Base-by-base conservation (phyloP, 2,888 invertebrate species). In the Lithophane semibrunnea region DNA sequence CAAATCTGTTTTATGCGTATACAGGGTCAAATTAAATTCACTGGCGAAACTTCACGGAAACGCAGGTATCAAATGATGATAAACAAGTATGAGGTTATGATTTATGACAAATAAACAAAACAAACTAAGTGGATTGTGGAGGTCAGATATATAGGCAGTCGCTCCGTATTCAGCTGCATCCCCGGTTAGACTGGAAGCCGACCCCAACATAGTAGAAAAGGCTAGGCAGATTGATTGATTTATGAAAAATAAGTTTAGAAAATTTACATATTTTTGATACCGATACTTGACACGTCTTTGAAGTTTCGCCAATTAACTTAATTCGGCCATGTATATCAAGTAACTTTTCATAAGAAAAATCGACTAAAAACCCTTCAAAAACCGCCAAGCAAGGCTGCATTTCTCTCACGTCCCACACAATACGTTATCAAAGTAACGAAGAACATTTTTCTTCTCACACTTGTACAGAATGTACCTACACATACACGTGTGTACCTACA, bases 361-460 rank as follows among this genome's bases (percentile, higher is more conserved):
- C 44, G 5, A 24, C 29, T 9, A 37, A 52, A 49, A 42, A 52
- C 10, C 10, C 56, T 65, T 21, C 44, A 58, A 64, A 79, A 84
- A 70, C 71, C 37, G 65, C 65, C n/a, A 66, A 66, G 21, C 18
- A 24, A 60, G 58, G 54, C 54, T 73, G 70, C 77, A 85, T 80
- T 77, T 73, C 65, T 66, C 67, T 77, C 85, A 82, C 87, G 82
- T 79, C 61, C 60, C 67, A 63, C 72, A 77, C 86, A 84, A 87
- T 81, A 82, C 80, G 74, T 85, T 85, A 83, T 85, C 83, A 71
- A 79, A 85, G 85, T 88, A 88, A 83, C 88, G 79, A 85, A 88
- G 87, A 80, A 79, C 73, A 88, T 88, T 87, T 83, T 85, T 83
- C 88, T 79, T 78, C 71, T 58, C 77, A 77, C 80, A 83, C 74